Evolutionary conservation across 1,140 invertebrate genomes (phyloP), one percentile per base, ranked within the genome.

Genomic region (Diorhabda sublineata): DNA sequence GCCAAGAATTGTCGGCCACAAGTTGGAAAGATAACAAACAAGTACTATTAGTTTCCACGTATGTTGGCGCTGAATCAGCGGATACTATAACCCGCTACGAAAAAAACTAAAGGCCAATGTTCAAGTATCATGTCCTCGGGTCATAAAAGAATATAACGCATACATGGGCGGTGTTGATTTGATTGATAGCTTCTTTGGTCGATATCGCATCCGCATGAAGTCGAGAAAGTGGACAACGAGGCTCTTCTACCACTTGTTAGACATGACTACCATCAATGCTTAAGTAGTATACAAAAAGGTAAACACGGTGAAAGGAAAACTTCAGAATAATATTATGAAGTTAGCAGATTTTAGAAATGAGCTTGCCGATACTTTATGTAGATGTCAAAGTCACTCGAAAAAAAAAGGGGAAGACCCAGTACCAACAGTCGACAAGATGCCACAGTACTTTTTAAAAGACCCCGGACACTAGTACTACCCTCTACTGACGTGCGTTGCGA

Each of bases 101-200:
- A 45, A 62, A 44, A 64, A 64, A 64, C 1, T n/a, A 64, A 11
- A 47, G n/a, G n/a, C n/a, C n/a, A 64, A 8, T 45, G 9, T 45
- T 3, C 1, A 45, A 2, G n/a, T 64, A 7, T 11, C 4, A 45
- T 65, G 64, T 41, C 64, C 64, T n/a, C 42, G 57, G 6, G 8
- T 65, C 7, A 56, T 65, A 5, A 5, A 3, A 41, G 64, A 65
- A 56, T 65, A 65, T 52, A 65, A 65, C 58, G 57, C 57, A 2
- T 68, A 83, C 73, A 85, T 84, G 83, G 82, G 82, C 56, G 82
- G 81, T 43, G 82, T 83, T 42, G 80, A 83, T 65, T 71, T 81
- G 64, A 78, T 79, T 70, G 81, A 83, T 70, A 79, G 74, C 64
- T 73, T 83, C 41, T 80, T 83, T 67, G 78, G 78, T 8, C 76